Evolutionary conservation across 2,888 invertebrate genomes (phyloP), one percentile per base, ranked within the genome.

Genomic region (Sipha maydis): DNA sequence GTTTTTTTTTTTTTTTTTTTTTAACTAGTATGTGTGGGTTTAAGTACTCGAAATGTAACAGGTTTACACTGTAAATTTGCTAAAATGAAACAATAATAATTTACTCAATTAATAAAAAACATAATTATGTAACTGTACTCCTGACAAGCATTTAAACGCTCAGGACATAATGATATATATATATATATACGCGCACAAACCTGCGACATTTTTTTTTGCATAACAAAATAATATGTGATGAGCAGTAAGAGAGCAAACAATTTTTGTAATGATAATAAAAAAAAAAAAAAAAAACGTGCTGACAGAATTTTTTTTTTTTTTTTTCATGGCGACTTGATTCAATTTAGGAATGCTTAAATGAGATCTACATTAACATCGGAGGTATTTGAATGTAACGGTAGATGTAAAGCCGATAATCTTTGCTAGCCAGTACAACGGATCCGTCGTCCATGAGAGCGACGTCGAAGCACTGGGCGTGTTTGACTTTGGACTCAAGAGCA

Each of bases 381-480:
- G 97, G 97, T 92, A 97, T 96, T 93, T 97, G 97, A 91, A 98
- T 96, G 93, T 99, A 99, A 92, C 99, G 97, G 94, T 99, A 99
- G 92, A 99, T 98, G 94, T 99, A 99, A 90, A 99, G 95, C 90
- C 99, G 96, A 93, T 99, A 99, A 92, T 99, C 99, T 93, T 99
- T 99, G 94, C 98, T 98, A 90, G 99, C 99, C 91, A 99, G 94
- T 78, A 99, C 99, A 89, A 99, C 99, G 86, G 98, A 98, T 71
- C 99, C 99, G 92, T 99, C 99, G 92, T 99, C 98, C 97, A 99
- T 98, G 83, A 99, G 94, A 79, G 99, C 98, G 89, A 99, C 99
- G 92, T 99, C 99, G 93, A 99, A 99, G 93, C 99, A 99, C 93
- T 99, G 99, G 86, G 99, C 99, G 92, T 99, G 99, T 93, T 99